These are phyloP conservation scores for Cheirogaleus medius DNA, from an alignment of 2,113 vertebrate genomes.

Conservation along the genomic window DNA sequence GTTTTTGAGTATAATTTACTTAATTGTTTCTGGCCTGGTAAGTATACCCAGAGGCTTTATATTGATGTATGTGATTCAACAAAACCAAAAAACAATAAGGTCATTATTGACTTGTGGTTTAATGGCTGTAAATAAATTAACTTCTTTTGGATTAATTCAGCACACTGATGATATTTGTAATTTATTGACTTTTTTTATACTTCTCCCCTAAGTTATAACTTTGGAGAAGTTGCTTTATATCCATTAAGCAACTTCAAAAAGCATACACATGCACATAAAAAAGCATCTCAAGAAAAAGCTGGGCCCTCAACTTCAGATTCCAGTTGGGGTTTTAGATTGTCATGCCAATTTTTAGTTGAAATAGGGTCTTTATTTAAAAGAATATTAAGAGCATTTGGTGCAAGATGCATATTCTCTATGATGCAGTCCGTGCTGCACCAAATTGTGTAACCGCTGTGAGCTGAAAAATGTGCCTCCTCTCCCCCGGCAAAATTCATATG, in stretches of 20 bases:
- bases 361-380: background rate
- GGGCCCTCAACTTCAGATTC: background rate
- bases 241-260: conserved; percentile 8
- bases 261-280: background rate
- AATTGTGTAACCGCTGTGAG: background rate
- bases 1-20: conserved; percentile 70
- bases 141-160: conserved; percentile 51
- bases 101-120: conserved; percentile 58
- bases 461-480: background rate
- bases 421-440: too few relatives aligned
- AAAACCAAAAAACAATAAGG: conserved; percentile 65
- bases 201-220: background rate
- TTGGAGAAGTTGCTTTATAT: conserved; percentile 22
- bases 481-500: background rate
- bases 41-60: conserved; percentile 61
- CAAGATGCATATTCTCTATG: background rate
- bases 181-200: conserved; percentile 28
- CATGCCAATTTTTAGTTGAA: background rate
- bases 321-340: background rate
- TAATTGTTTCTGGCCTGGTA: conserved; percentile 73
- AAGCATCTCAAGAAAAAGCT: background rate
- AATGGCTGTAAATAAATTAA: conserved; percentile 70
- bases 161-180: conserved; percentile 47
- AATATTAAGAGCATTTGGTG: background rate
- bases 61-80: conserved; percentile 65